Base-by-base conservation (phyloP, 2,888 invertebrate genomes). In the Melieria crassipennis region DNA sequence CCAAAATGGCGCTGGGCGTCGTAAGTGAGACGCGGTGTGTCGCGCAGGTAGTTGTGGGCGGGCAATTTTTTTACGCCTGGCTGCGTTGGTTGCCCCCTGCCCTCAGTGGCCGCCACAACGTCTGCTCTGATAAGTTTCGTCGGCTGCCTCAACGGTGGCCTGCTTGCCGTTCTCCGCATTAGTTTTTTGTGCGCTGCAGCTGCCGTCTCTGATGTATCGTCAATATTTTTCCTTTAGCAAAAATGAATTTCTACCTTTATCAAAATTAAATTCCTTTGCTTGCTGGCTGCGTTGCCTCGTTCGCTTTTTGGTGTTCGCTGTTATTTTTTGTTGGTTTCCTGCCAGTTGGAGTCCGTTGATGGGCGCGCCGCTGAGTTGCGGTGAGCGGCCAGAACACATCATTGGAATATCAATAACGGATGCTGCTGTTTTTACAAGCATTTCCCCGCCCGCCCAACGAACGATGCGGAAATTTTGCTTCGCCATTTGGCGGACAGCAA, bases 221-320 rank as follows among this genome's bases (percentile, higher is more conserved):
- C 77, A 77, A 76, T 76, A 77, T 75, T 75, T 61, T 70, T 47
- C 60, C 50, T 46, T 58, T 60, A 42, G 46, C 13, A 43, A 65
- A 71, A 75, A 72, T 74, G 69, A 71, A 74, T 72, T 76, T 75
- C 71, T 77, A 76, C 78, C 77, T 78, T 76, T 76, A 76, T 75
- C 75, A 73, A 78, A 78, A 77, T 78, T 76, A 77, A 78, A 77
- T 77, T 78, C 76, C 77, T 74, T 73, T 74, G 65, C 76, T 75
- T 67, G 63, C 50, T 43, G 47, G 7, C 60, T 47, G 58, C 61
- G 46, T 42, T 56, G 13, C 55, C 42, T 57, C 30, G 45, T 56
- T 69, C 65, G 30, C 46, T n/a, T 60, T 48, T 60, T 65, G 64
- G 60, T 61, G 56, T 55, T 60, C 56, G 47, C 55, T 74, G 71